Base-by-base conservation (phyloP, 1,140 invertebrate genomes). In the Mercenaria mercenaria region DNA sequence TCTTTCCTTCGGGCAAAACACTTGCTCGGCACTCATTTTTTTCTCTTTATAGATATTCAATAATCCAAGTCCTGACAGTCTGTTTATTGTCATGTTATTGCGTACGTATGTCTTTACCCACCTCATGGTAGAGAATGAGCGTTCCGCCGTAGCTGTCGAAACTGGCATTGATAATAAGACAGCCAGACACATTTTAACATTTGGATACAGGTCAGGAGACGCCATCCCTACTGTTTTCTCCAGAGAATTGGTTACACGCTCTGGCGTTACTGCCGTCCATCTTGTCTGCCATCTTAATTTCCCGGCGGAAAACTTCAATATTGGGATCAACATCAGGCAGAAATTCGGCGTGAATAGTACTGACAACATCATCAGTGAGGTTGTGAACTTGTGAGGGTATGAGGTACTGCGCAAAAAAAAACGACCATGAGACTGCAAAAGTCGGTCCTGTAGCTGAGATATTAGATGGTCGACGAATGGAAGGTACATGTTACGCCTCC, bases 131-230 rank as follows among this genome's bases (percentile, higher is more conserved):
- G 13, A 29, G 39, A 76, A 76, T 43, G 72, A 76, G 15, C 72
- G 15, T 47, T 76, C 72, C 39, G 43, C 37, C 15, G 74, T 77
- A 11, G 74, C 74, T n/a, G 74, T 47, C 10, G 74, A 77, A n/a
- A 77, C 74, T n/a, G 74, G 43, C 74, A 77, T 77, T 10, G 20
- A 11, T 13, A 77, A 15, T 11, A 77, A 39, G 13, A 77, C 37
- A n/a, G 39, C 10, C 39, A 77, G 23, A 34, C 32, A 34, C 15
- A 11, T 18, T 11, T 23, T 34, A 32, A 72, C 23, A 23, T 23
- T 41, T 26, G n/a, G 67, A 34, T 72, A 32, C 23, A 72, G 32
- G 23, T 18, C 29, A 6, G 2, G 1, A 50, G 20, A 2, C 2
- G 67, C 32, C 13, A 20, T 32, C 4, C 4, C 15, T 11, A 72